Conservation (phyloP, 2,888 invertebrate species). For the Pterostichus madidus region DNA sequence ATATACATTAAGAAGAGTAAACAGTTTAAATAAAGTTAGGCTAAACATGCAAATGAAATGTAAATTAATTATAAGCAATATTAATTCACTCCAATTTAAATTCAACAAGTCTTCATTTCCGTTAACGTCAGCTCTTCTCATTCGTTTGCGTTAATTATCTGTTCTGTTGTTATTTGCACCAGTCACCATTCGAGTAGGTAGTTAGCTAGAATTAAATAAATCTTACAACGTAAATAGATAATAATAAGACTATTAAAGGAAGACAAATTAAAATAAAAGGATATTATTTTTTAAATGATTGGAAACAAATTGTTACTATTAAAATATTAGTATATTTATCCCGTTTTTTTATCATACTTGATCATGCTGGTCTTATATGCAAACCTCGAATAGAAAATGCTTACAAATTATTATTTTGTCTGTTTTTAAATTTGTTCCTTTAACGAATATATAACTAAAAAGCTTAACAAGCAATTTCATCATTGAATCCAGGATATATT, state of each 20-base stretch:
- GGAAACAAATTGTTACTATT: no score
- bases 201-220: neutral
- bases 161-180: neutral
- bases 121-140: slow-evolving; percentile 2
- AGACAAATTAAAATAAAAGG: neutral
- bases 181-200: neutral
- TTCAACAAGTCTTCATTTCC: slow-evolving; percentile 13
- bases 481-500: no score
- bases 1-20: neutral
- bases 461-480: no score
- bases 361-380: no score
- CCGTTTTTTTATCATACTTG: no score
- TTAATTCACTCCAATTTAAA: slow-evolving; percentile 11
- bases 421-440: no score
- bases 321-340: no score
- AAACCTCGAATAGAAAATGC: no score
- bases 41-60: slow-evolving; percentile 15
- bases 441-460: no score
- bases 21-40: neutral
- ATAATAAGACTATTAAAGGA: neutral
- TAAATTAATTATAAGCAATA: slow-evolving; percentile 19
- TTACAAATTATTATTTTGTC: no score
- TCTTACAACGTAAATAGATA: neutral
- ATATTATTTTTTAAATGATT: neutral
- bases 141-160: slow-evolving; percentile 17